Conservation (phyloP, 2,888 invertebrate species). For the Acheta domesticus region DNA sequence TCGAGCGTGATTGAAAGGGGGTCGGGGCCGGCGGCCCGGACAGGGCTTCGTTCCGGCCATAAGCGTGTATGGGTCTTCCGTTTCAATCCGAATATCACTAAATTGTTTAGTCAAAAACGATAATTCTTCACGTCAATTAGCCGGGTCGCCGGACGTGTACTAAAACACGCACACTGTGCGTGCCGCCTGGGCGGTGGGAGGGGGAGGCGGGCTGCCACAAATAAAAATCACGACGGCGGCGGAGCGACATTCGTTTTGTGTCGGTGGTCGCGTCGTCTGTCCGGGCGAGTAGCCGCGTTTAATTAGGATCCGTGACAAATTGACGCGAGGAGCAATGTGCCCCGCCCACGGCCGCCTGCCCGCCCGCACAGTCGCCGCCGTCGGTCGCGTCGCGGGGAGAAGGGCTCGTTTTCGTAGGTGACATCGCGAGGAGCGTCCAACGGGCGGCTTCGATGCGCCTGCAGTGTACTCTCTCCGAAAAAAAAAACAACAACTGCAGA, state of each 20-base stretch:
- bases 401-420: neutral
- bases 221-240: neutral
- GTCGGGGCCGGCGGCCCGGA: neutral
- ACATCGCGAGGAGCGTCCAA: too few species aligned
- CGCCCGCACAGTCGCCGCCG: neutral
- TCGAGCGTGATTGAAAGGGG: neutral
- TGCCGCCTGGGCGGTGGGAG: neutral
- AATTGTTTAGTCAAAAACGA: slow-evolving; percentile 18
- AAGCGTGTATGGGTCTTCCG: slow-evolving; percentile 18
- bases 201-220: neutral
- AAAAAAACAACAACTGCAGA: too few species aligned
- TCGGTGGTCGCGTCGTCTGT: slow-evolving; percentile 6
- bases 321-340: neutral
- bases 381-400: neutral
- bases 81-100: slow-evolving; percentile 7
- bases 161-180: neutral
- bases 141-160: neutral
- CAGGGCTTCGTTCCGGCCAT: neutral
- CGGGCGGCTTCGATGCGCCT: too few species aligned
- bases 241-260: neutral
- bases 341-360: neutral
- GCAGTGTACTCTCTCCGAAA: too few species aligned
- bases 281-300: neutral
- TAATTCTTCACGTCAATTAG: slow-evolving; percentile 5
- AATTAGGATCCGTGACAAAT: slow-evolving; percentile 7